Evolutionary conservation across 2,113 vertebrate species (phyloP).

Genomic region (Lipophrys pholis): DNA sequence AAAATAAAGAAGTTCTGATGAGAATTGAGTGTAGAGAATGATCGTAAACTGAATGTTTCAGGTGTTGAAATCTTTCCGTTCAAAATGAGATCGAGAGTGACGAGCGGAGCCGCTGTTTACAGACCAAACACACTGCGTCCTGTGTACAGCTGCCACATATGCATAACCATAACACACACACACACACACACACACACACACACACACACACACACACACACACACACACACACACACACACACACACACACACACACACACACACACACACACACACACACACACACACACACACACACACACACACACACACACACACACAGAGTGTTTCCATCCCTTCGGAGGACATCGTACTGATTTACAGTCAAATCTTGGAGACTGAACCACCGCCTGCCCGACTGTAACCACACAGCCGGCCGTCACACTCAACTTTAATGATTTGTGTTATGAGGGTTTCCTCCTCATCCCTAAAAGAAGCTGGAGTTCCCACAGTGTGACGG

Average conservation of each 20-base stretch:
- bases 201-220: neutral
- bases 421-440: neutral
- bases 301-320: constrained; percentile 33
- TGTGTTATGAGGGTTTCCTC: neutral
- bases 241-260: too few relatives aligned
- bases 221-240: too few relatives aligned
- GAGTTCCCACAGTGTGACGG: neutral
- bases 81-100: too few relatives aligned
- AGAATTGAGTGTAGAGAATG: too few relatives aligned
- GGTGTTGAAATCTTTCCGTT: too few relatives aligned
- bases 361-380: neutral
- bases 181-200: too few relatives aligned
- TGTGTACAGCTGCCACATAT: constrained; percentile 51
- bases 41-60: too few relatives aligned
- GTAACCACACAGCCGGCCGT: neutral
- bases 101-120: constrained; percentile 51
- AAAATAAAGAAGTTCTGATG: too few relatives aligned
- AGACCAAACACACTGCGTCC: constrained; percentile 55
- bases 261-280: too few relatives aligned
- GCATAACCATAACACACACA: neutral
- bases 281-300: constrained; percentile 24
- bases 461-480: neutral
- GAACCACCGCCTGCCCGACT: neutral
- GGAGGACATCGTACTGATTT: constrained; percentile 10
- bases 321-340: constrained; percentile 9